These are phyloP conservation scores for Monochamus saltuarius DNA, from an alignment of 1,140 invertebrate species.

Conservation along the genomic window DNA sequence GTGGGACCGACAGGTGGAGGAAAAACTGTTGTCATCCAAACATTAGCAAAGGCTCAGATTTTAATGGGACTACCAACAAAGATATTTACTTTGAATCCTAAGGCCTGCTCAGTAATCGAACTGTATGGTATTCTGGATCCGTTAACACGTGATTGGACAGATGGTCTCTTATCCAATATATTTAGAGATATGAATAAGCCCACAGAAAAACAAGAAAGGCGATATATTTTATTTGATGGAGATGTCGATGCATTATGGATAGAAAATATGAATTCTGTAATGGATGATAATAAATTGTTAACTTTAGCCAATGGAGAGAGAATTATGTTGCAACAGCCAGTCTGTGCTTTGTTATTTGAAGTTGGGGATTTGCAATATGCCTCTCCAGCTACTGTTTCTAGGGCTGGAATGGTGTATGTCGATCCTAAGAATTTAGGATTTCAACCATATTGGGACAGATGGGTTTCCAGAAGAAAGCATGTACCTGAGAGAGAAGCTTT, in stretches of 20 bases:
- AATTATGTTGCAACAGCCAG: constrained; percentile 76
- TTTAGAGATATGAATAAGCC: constrained; percentile 87
- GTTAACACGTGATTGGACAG: constrained; percentile 85
- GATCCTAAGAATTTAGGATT: constrained; percentile 88
- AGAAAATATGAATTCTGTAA: constrained; percentile 95
- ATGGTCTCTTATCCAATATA: constrained; percentile 86
- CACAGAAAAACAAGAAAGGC: constrained; percentile 65
- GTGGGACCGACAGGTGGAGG: constrained; percentile 90
- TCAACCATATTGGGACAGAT: constrained; percentile 80
- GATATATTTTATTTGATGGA: constrained; percentile 82
- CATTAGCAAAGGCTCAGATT: constrained; percentile 76
- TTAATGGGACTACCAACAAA: constrained; percentile 74
- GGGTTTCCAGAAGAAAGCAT: constrained; percentile 61
- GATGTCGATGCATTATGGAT: constrained; percentile 93
- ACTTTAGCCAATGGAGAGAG: constrained; percentile 89
- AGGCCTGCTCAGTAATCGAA: constrained; percentile 84
- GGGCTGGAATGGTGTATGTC: constrained; percentile 92
- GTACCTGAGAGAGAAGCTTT: constrained; percentile 60
- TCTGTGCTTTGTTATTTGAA: constrained; percentile 86
- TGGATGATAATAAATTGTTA: constrained; percentile 90
- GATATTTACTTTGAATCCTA: constrained; percentile 77
- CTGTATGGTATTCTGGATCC: constrained; percentile 88
- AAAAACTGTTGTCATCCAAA: constrained; percentile 83
- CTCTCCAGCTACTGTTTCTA: constrained; percentile 86
- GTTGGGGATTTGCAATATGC: constrained; percentile 86